Base-by-base conservation (phyloP, 2,797 vertebrate genomes). In the Rhabdomys pumilio region DNA sequence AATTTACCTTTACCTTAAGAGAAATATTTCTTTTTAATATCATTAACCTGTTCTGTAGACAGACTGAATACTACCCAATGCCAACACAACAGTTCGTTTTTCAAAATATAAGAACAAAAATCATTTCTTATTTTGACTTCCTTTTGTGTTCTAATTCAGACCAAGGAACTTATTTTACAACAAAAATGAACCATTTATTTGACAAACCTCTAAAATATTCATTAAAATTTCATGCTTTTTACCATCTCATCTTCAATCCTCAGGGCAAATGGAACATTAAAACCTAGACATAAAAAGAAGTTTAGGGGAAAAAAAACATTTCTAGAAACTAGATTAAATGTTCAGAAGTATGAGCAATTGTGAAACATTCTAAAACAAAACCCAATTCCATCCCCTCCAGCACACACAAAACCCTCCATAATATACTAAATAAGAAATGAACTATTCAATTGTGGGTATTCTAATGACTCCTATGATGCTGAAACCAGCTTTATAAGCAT, bases 221-320 rank as follows among this genome's bases (percentile, higher is more conserved):
- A 61, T 81, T 94, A 95, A 93, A 82, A 96, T 67, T 94, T 89
- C 80, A 93, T 81, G 11, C 6, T 69, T 9, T 15, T 3, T 9
- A 50, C 17, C 41, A 88, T 69, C 11, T 69, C 63, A 76, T 69
- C 14, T 67, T 57, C 75, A 85, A 50, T 90, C 61, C 15, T 84
- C 0, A 9, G 31, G 26, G 50, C 26, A 93, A 92, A 88, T 8
- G 57, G 22, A 82, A 88, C 57, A 38, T 90, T 92, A 92, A 91
- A 86, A 82, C 73, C 9, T 47, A 93, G 41, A 85, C 3, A 83
- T 80, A 59, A 95, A 85, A 76, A 65, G 14, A 19, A 85, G n/a
- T 73, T 73, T 8, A 81, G 55, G 11, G 53, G 76, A 92, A 90
- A 96, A 96, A 84, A 96, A 84, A 6, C 34, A 47, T 72, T 26